Evolutionary conservation across 2,113 vertebrate species (phyloP).

Genomic region (Malurus alboscapulatus): DNA sequence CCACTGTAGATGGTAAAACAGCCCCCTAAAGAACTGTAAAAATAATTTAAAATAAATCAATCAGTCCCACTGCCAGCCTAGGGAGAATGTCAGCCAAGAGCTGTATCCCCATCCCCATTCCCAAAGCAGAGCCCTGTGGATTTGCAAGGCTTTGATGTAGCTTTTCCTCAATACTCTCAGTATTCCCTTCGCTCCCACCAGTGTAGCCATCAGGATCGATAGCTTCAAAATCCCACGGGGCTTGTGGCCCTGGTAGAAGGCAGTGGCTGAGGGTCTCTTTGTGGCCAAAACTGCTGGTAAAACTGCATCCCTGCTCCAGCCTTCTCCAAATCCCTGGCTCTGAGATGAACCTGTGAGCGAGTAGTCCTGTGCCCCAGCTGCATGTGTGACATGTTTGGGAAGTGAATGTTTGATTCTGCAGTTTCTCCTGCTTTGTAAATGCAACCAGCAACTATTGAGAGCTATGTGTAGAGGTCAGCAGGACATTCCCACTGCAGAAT

Average conservation of each 20-base stretch:
- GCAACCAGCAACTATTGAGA: neutral
- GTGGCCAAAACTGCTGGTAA: neutral
- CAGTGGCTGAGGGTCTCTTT: neutral
- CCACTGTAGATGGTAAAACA: neutral
- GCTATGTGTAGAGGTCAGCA: neutral
- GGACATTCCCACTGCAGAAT: accelerated
- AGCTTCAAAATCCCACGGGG: neutral
- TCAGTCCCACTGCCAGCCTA: neutral
- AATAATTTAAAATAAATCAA: neutral
- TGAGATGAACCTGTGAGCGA: accelerated
- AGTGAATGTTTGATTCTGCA: neutral
- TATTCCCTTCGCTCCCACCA: neutral
- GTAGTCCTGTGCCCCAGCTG: accelerated
- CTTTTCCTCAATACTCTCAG: neutral
- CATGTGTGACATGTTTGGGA: accelerated
- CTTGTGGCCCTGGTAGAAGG: neutral
- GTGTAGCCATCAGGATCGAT: neutral
- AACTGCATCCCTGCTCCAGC: neutral
- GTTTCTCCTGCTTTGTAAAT: neutral
- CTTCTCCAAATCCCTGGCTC: accelerated
- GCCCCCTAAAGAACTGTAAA: neutral
- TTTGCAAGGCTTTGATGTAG: neutral
- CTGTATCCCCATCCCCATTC: neutral
- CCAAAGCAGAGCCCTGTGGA: accelerated
- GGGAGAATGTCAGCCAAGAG: neutral